A percentile compares a stretch with the other conserved stretches of the same genome.
phyloP scores from a whole-genome alignment of 1,140 invertebrate genomes.

The Drosophila kanapiae region DNA sequence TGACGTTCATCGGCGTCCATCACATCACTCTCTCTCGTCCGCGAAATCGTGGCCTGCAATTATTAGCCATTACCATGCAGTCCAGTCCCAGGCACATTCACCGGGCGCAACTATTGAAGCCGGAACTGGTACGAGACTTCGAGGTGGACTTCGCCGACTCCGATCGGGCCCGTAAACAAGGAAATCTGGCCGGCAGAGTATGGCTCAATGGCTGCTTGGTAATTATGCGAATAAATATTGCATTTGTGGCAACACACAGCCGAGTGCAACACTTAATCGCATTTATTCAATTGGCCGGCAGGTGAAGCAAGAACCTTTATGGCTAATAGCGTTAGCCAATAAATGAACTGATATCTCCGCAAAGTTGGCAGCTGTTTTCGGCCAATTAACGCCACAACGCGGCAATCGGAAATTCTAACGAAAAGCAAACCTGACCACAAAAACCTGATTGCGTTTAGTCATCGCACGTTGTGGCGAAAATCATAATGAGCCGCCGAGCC shows the following conservation, averaged over 20 bases:
- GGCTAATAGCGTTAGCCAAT: conserved; percentile 7
- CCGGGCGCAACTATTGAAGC: conserved; percentile 33
- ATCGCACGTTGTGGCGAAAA: conserved; percentile 70
- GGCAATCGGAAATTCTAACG: conserved; percentile 52
- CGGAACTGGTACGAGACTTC: conserved; percentile 58
- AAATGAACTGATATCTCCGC: conserved; percentile 19
- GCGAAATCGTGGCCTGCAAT: conserved; percentile 79
- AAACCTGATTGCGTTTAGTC: conserved; percentile 75
- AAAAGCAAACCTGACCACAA: conserved; percentile 33
- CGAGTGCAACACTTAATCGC: conserved; percentile 61
- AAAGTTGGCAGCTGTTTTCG: conserved; percentile 44
- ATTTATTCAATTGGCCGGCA: conserved; percentile 60
- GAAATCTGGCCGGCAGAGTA: conserved; percentile 47
- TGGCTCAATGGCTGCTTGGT: conserved; percentile 66
- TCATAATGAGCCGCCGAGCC: conserved; percentile 65
- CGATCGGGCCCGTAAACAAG: conserved; percentile 45
- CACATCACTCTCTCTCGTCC: conserved; percentile 25
- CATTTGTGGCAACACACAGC: conserved; percentile 44
- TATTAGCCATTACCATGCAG: conserved; percentile 78
- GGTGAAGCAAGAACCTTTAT: conserved; percentile 41
- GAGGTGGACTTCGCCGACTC: conserved; percentile 19
- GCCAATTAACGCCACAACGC: conserved; percentile 33
- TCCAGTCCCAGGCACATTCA: conserved; percentile 55
- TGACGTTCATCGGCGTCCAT: conserved; percentile 41
- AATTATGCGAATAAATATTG: conserved; percentile 69